phyloP scores from a whole-genome alignment of 2,113 vertebrate genomes.

The Aptenodytes patagonicus region DNA sequence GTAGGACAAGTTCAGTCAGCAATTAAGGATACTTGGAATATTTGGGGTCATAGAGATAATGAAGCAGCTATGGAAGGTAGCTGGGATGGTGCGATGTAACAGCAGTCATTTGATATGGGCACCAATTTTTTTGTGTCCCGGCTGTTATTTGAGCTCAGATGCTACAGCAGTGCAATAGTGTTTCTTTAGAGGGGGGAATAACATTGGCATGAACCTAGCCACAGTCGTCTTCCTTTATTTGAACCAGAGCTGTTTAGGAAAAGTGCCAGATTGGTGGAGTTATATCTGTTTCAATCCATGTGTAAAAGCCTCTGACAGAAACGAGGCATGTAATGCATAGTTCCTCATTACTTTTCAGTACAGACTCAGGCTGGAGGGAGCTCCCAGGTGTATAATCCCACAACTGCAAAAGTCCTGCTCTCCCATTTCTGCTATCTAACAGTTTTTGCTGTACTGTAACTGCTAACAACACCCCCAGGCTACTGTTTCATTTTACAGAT shows the following conservation, averaged over 20 bases:
- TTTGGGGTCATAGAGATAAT: neutral
- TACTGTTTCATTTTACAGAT: neutral
- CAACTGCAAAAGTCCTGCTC: neutral
- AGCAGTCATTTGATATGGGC: neutral
- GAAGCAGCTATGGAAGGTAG: neutral
- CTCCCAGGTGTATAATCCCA: accelerated
- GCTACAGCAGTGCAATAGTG: neutral
- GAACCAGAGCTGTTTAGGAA: neutral
- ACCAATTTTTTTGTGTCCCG: neutral
- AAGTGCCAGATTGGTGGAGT: neutral
- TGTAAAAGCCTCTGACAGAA: neutral
- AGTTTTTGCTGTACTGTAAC: neutral
- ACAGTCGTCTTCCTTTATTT: neutral
- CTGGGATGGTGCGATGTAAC: accelerated
- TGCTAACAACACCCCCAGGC: neutral
- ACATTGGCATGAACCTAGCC: neutral
- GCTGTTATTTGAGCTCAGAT: neutral
- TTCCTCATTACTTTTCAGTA: neutral
- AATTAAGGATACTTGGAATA: neutral
- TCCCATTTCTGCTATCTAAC: neutral
- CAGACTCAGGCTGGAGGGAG: neutral
- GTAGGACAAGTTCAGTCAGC: neutral
- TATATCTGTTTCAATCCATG: neutral
- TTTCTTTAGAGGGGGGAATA: neutral
- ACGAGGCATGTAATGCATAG: neutral